Evolutionary conservation across 2,113 vertebrate species (phyloP).

Genomic region (Crotophaga sulcirostris): DNA sequence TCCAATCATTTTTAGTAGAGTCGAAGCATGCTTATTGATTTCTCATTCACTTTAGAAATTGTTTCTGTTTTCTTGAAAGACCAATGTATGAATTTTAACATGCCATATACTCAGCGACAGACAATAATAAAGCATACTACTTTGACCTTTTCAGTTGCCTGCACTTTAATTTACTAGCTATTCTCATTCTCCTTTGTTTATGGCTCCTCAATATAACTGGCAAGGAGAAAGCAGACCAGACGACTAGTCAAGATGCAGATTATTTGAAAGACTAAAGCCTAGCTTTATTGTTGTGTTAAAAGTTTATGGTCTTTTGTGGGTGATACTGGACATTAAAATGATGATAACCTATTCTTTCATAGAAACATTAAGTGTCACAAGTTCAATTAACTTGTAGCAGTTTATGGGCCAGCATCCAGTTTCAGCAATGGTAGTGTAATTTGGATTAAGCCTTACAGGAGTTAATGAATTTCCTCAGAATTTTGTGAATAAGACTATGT

Average conservation of each 20-base stretch:
- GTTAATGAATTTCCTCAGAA: background rate
- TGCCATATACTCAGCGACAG: background rate
- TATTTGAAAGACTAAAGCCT: background rate
- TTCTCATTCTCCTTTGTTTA: slow-evolving; percentile 15
- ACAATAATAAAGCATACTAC: slow-evolving; percentile 12
- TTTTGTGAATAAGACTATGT: background rate
- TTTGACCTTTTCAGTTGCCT: slow-evolving; percentile 37
- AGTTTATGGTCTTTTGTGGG: background rate
- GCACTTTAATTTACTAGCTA: slow-evolving; percentile 17
- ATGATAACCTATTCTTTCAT: background rate
- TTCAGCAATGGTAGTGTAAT: background rate
- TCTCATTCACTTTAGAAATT: background rate
- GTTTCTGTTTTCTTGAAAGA: slow-evolving; percentile 31
- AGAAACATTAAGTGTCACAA: background rate
- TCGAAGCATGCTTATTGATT: background rate
- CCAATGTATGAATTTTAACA: background rate
- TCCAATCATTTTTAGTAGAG: background rate
- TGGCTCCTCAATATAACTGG: background rate
- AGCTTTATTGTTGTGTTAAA: background rate
- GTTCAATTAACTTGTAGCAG: background rate
- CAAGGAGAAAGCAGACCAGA: background rate
- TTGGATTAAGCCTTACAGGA: background rate
- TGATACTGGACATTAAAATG: background rate
- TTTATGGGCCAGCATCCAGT: background rate
- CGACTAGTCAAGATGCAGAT: background rate